Percentiles rank a stretch among this genome's conserved stretches.
phyloP scores from a whole-genome alignment of 2,797 vertebrate genomes.

The Lophura swinhoii region DNA sequence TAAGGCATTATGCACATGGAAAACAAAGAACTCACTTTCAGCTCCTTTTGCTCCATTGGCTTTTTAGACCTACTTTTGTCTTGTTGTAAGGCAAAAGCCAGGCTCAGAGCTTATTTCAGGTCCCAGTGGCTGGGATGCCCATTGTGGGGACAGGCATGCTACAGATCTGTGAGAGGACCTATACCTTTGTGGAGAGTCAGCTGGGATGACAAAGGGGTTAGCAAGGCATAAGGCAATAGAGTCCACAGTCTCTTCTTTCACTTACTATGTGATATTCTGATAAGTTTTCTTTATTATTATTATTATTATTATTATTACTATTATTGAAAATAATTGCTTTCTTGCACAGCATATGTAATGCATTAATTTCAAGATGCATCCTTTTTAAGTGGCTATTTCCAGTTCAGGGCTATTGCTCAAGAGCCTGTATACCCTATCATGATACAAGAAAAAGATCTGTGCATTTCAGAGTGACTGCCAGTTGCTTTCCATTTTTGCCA shows the following conservation, averaged over 20 bases:
- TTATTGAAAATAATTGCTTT: neutral
- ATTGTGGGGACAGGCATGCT: neutral
- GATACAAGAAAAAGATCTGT: neutral
- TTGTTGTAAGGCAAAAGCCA: neutral
- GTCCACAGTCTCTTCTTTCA: neutral
- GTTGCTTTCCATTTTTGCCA: neutral
- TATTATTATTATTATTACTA: neutral
- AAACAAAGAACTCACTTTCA: neutral
- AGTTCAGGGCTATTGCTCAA: neutral
- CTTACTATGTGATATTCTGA: neutral
- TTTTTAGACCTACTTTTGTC: neutral
- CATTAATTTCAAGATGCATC: neutral
- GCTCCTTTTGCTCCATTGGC: neutral
- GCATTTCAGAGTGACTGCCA: slow-evolving; percentile 24
- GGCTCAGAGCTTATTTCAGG: neutral
- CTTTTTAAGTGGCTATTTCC: slow-evolving; percentile 5
- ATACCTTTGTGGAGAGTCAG: neutral
- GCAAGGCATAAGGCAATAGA: fast-evolving
- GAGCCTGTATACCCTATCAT: neutral
- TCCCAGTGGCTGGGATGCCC: too few relatives aligned
- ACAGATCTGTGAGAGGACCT: neutral
- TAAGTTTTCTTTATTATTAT: neutral
- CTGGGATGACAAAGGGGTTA: neutral
- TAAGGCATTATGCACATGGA: neutral
- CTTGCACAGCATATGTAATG: neutral